Evolutionary conservation across 1,140 invertebrate genomes (phyloP), one percentile per base, ranked within the genome.

Genomic region (Campodea augens): DNA sequence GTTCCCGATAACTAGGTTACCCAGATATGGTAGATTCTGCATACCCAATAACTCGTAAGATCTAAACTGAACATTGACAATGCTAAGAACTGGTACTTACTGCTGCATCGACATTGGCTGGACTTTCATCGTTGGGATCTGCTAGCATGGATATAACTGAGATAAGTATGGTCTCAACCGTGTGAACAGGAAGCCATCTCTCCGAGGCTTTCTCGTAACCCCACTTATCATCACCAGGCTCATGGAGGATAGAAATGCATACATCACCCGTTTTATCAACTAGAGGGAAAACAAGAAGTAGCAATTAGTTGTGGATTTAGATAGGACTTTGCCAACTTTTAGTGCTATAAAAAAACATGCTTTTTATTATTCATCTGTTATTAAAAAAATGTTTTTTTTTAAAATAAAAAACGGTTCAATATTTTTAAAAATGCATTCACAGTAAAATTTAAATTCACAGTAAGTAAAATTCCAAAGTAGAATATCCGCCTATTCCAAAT

Each of bases 101-200:
- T 56, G 95, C 95, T 59, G 95, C 95, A 79, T 99, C 95, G 53
- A 99, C 92, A 76, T 99, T 98, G 56, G 95, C 95, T 56, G 95
- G 95, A 67, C 90, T 96, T 73, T 98, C 93, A 70, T 96, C 93
- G 68, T 99, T 99, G 44, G 95, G 95, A 73, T 98, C 95, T 55
- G 95, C 90, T 58, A 99, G 70, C 93, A 99, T 98, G 60, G 92
- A 98, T 67, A 99, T 98, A 57, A 99, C 90, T 67, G 86, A 92
- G 69, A 95, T 91, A 58, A 96, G 73, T 63, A 99, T 99, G 51
- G 93, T 98, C 72, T 99, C 95, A 56, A 98, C 95, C 55, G 95
- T 98, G 65, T 99, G 95, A 49, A 98, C 90, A 43, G 95, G 95
- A 62, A 98, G 67, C 95, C 95, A 98, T 66, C 95, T 73, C 65